These are phyloP conservation scores for Ceratina calcarata DNA, from an alignment of 1,140 invertebrate genomes.

Conservation along the genomic window DNA sequence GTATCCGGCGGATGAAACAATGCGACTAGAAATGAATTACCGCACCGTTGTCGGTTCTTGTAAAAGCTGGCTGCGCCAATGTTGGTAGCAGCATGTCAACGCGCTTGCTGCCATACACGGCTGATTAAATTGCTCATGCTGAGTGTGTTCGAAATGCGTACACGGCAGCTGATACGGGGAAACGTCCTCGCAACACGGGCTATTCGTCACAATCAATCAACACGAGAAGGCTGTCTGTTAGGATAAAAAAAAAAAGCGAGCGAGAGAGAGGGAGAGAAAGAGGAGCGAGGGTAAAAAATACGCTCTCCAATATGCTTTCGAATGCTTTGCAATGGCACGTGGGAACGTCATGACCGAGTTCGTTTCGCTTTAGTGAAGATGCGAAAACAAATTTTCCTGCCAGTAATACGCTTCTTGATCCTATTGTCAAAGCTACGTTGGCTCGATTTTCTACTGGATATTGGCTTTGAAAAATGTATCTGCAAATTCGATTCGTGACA, in stretches of 20 bases:
- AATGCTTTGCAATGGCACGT: background rate
- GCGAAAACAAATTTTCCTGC: conserved; percentile 18
- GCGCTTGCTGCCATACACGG: no score
- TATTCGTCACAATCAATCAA: conserved; percentile 65
- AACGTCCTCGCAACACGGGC: conserved; percentile 57
- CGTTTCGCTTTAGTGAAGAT: conserved; percentile 31
- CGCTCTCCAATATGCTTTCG: conserved; percentile 46
- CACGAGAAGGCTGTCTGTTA: conserved; percentile 47
- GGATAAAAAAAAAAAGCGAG: background rate
- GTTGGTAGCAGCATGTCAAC: no score
- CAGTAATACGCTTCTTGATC: background rate
- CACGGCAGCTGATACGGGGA: conserved; percentile 36
- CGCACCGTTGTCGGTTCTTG: no score
- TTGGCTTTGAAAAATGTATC: conserved; percentile 22
- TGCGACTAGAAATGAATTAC: no score
- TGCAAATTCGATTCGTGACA: background rate
- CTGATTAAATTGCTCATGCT: conserved; percentile 58
- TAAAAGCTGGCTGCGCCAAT: no score
- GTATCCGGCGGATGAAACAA: no score
- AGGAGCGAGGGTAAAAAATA: background rate
- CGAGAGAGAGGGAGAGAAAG: background rate
- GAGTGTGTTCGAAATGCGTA: conserved; percentile 54
- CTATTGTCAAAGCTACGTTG: background rate
- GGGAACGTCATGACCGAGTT: conserved; percentile 27
- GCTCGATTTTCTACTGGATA: background rate